phyloP scores from a whole-genome alignment of 1,140 invertebrate species.

The Hestina assimilis region DNA sequence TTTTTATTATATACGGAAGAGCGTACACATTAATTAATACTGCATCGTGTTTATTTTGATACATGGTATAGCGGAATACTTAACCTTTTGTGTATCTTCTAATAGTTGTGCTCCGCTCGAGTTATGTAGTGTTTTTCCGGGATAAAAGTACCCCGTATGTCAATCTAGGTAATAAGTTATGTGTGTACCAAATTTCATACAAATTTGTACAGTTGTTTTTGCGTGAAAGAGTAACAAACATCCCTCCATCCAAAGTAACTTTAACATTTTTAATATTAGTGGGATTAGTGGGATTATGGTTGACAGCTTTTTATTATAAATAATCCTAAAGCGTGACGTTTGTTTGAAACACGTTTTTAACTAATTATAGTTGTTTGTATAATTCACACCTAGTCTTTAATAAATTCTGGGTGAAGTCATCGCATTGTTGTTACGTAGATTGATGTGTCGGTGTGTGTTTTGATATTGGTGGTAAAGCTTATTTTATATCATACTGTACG shows the following conservation, averaged over 20 bases:
- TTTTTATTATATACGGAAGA: conserved; percentile 46
- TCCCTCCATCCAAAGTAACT: too few relatives aligned
- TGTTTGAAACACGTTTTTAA: not conserved
- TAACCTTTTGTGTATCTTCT: not conserved
- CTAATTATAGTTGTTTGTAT: conserved; percentile 5
- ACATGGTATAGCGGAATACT: not conserved
- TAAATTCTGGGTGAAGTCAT: conserved; percentile 35
- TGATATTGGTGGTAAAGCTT: not conserved
- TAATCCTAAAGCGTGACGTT: not conserved
- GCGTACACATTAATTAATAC: conserved; percentile 38
- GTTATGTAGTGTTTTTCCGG: too few relatives aligned
- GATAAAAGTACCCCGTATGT: too few relatives aligned
- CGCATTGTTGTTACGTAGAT: conserved; percentile 39
- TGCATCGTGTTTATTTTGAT: conserved; percentile 21
- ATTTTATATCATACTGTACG: not conserved
- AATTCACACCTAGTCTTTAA: conserved; percentile 14
- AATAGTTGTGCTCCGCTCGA: too few relatives aligned
- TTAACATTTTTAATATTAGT: too few relatives aligned
- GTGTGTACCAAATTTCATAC: too few relatives aligned
- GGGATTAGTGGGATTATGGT: too few relatives aligned
- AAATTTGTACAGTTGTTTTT: too few relatives aligned
- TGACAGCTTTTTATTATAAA: not conserved
- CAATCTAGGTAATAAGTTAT: too few relatives aligned
- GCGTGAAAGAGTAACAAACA: too few relatives aligned
- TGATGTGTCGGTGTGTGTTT: conserved; percentile 38